Base-by-base conservation (phyloP, 2,113 vertebrate genomes). In the Pipra filicauda region DNA sequence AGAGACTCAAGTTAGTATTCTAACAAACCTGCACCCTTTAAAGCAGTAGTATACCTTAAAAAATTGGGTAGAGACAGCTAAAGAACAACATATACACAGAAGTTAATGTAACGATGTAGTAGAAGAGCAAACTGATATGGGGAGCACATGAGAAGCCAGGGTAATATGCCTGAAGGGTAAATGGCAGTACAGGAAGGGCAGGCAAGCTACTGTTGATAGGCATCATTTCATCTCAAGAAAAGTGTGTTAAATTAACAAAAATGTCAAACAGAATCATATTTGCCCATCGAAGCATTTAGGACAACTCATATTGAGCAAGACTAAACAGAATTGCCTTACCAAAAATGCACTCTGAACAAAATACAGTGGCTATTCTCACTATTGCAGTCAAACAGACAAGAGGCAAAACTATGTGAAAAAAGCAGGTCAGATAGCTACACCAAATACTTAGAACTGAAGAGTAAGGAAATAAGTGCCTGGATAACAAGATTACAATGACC, bases 311-410 rank as follows among this genome's bases (percentile, higher is more conserved):
- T 43, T 33, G 69, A 83, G 51, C 48, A 62, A 51, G 52, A 69
- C 35, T 66, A 71, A 94, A 92, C 20, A 55, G 66, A 93, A 85
- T 37, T 83, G 31, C 11, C 20, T 69, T 6, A 13, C 65, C n/a
- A 96, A 78, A 94, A 91, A 86, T 54, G 52, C 39, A 2, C 90
- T 83, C 44, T 79, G 24, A 96, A 93, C 48, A 67, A 51, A 95
- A 78, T 67, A 71, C 69, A 49, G 8, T 66, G 30, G 52, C 55
- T 92, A 67, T 81, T 97, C 88, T 87, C 16, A 48, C 26, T 35
- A 33, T 20, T 35, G n/a, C 19, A 92, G 12, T 66, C 88, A 77
- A 62, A 86, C 30, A 85, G n/a, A 85, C 18, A 54, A 46, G 92
- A 94, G 41, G 28, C 19, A 64, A 74, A 88, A 57, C 59, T 78